Conservation (phyloP, 1,140 invertebrate species). For the Nebria ingens region DNA sequence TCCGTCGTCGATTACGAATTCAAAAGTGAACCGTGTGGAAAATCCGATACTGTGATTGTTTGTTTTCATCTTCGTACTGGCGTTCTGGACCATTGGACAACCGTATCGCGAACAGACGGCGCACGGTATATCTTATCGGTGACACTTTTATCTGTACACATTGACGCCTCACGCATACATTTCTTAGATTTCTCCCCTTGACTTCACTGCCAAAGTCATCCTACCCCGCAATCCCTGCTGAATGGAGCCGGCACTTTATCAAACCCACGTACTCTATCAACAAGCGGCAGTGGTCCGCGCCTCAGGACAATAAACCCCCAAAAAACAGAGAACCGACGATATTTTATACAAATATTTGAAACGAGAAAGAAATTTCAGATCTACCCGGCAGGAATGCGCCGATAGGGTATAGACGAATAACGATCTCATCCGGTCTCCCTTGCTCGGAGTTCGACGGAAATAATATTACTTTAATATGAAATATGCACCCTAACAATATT, state of each 20-base stretch:
- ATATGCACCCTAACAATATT: too few relatives aligned
- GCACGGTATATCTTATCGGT: not conserved
- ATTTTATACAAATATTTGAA: not conserved
- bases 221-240: not conserved
- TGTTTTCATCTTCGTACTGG: not conserved
- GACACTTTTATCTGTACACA: conserved; percentile 7
- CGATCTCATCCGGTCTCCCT: too few relatives aligned
- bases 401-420: too few relatives aligned
- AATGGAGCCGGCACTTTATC: too few relatives aligned
- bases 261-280: too few relatives aligned
- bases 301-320: not conserved
- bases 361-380: too few relatives aligned
- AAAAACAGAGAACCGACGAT: not conserved
- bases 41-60: conserved; percentile 6
- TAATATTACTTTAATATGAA: too few relatives aligned
- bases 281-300: too few relatives aligned
- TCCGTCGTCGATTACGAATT: conserved; percentile 4
- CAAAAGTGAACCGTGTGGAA: conserved; percentile 4
- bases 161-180: conserved; percentile 5
- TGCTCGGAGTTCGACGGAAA: too few relatives aligned
- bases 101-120: not conserved
- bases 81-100: conserved; percentile 6
- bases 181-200: not conserved
- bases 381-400: too few relatives aligned
- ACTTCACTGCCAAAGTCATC: too few relatives aligned